Base-by-base conservation (phyloP, 2,797 vertebrate genomes). In the Eremophila alpestris region DNA sequence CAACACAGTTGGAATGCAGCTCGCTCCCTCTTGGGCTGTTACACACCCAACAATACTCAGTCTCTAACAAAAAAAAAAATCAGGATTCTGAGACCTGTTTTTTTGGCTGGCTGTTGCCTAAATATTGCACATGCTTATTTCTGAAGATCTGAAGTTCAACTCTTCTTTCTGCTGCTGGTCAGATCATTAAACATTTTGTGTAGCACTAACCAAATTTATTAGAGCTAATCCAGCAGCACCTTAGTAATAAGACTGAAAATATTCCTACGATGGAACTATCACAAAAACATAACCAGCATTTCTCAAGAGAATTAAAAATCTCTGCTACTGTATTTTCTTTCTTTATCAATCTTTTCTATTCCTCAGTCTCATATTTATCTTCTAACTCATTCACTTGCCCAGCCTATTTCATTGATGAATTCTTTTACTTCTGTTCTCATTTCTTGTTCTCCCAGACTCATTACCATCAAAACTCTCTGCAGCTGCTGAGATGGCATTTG, bases 61-160 rank as follows among this genome's bases (percentile, higher is more conserved):
- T 27, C 18, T n/a, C 71, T 55, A 75, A 63, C 43, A 94, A 92
- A 59, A 68, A 77, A 77, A 41, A 41, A 58, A 59, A 21, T 45
- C 55, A 56, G 55, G 40, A 85, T 79, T 80, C 55, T 43, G 43
- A 87, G 45, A 87, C 43, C 7, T 79, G 16, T 2, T 87, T 84
- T 89, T 87, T 62, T 3, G 5, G 55, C 32, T 63, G 24, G 27
- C 14, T 85, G 17, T 43, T 89, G 70, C 45, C 68, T 71, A 73
- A 70, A 46, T 21, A 62, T 16, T 67, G 30, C 30, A 63, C 16
- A 54, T 20, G 19, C 7, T 34, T 59, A 26, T 11, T 82, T 62
- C 78, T 95, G 80, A 89, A 96, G 71, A 10, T 94, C 46, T 41
- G 43, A 93, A 87, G 45, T 83, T 93, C 70, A 96, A 36, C 22